Evolutionary conservation across 2,113 vertebrate species (phyloP).

Genomic region (Solenodon paradoxus): DNA sequence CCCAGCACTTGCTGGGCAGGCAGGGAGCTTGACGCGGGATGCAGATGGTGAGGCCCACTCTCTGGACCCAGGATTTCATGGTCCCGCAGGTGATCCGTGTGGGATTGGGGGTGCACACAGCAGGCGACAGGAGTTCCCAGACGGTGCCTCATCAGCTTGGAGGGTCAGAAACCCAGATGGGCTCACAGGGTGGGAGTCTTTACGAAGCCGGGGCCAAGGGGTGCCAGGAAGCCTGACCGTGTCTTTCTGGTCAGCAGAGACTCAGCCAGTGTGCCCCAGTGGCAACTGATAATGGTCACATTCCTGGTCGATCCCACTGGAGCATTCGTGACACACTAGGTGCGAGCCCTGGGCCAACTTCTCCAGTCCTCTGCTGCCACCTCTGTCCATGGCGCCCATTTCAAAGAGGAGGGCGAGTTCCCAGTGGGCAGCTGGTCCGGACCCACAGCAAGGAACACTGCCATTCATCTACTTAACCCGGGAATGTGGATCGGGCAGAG

Average conservation of each 20-base stretch:
- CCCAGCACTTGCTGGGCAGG: neutral
- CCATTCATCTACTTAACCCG: neutral
- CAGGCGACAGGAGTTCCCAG: neutral
- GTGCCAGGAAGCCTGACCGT: neutral
- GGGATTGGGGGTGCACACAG: neutral
- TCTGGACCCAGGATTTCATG: neutral
- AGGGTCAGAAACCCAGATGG: neutral
- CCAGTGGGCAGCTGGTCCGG: neutral
- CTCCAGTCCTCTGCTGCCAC: neutral
- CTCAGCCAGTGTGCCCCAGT: neutral
- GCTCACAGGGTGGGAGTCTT: neutral
- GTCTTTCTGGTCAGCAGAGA: neutral
- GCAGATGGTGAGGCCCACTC: fast-evolving
- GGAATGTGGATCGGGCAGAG: neutral
- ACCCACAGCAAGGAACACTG: neutral
- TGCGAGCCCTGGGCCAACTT: neutral
- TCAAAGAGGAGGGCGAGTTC: neutral
- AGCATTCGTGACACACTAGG: neutral
- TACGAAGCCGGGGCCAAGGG: neutral
- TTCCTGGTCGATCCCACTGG: neutral
- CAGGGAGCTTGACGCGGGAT: neutral
- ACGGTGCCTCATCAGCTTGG: neutral
- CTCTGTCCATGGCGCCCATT: neutral
- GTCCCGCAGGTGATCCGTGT: neutral
- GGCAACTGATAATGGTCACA: neutral